These are phyloP conservation scores for Drosophila arawakana DNA, from an alignment of 1,140 invertebrate species.

Conservation along the genomic window DNA sequence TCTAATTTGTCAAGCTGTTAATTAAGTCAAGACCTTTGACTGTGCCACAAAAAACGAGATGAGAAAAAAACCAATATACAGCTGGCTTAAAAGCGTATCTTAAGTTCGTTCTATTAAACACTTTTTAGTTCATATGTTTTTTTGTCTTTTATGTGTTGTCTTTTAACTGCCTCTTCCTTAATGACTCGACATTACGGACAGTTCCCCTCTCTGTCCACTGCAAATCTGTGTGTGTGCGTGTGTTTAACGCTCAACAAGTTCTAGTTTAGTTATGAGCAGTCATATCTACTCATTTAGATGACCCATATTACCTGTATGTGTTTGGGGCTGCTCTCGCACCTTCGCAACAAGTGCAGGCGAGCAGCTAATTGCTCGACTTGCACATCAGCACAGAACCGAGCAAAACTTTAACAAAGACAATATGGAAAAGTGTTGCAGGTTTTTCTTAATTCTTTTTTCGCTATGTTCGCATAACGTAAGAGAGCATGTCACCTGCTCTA, in stretches of 20 bases:
- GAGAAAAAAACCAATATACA: constrained; percentile 1
- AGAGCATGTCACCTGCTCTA: constrained; percentile 53
- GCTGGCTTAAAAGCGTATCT: constrained; percentile 42
- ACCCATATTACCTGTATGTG: constrained; percentile 62
- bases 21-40: constrained; percentile 1
- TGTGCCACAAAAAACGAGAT: background rate
- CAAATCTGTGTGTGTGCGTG: background rate
- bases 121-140: constrained; percentile 33
- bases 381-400: constrained; percentile 36
- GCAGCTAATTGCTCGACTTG: constrained; percentile 67
- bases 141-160: background rate
- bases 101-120: constrained; percentile 42
- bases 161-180: constrained; percentile 46
- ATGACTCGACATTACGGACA: constrained; percentile 63
- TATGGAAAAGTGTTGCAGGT: constrained; percentile 29
- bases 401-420: constrained; percentile 7
- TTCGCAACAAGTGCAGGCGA: constrained; percentile 44
- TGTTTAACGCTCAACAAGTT: constrained; percentile 38
- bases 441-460: constrained; percentile 7
- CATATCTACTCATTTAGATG: constrained; percentile 22
- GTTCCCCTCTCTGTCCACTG: background rate
- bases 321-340: constrained; percentile 34
- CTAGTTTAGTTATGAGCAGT: constrained; percentile 62
- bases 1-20: constrained; percentile 7
- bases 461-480: constrained; percentile 9